Evolutionary conservation across 1,140 invertebrate genomes (phyloP), one percentile per base, ranked within the genome.

Genomic region (Marisa cornuarietis): DNA sequence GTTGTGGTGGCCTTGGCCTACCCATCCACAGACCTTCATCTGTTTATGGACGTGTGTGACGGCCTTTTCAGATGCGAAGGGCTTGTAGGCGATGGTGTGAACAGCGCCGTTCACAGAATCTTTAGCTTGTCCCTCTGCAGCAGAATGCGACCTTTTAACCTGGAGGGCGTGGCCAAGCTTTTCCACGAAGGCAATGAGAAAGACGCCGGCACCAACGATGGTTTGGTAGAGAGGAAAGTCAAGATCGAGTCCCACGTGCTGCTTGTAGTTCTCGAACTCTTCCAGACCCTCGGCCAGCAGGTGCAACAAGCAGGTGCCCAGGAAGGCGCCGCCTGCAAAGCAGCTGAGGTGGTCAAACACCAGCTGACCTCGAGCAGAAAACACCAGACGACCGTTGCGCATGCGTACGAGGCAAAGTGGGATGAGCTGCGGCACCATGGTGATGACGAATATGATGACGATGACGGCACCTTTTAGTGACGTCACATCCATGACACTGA

Each of bases 241-340:
- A 8, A 72, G 51, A 4, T 79, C 65, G 18, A 26, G 66, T 16
- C 24, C 51, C n/a, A 71, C 66, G n/a, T 69, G 76, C 14, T 49
- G 16, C 24, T 72, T 71, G 72, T 82, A 82, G 4, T 79, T 20
- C n/a, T 84, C 82, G 5, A 93, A 81, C 65, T 84, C 85, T 49
- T 91, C 87, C 58, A 87, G 81, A 8, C 92, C 92, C 82, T 93
- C 92, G 11, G 92, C 92, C 78, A 93, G 88, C n/a, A 93, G 84
- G 85, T 93, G 91, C 1, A 93, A 85, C 24, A 93, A 87, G 76
- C 92, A 92, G 49, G 92, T 92, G 14, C 87, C 92, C 18, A 93
- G 86, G 83, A 93, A 93, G 62, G 93, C 92, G 31, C 93, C 93
- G 13, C 92, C 93, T 63, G 92, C 91, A 84, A 93, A 93, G 83